Evolutionary conservation across 1,140 invertebrate species (phyloP), one percentile per base, ranked within the genome.

Genomic region (Drosophila santomea): DNA sequence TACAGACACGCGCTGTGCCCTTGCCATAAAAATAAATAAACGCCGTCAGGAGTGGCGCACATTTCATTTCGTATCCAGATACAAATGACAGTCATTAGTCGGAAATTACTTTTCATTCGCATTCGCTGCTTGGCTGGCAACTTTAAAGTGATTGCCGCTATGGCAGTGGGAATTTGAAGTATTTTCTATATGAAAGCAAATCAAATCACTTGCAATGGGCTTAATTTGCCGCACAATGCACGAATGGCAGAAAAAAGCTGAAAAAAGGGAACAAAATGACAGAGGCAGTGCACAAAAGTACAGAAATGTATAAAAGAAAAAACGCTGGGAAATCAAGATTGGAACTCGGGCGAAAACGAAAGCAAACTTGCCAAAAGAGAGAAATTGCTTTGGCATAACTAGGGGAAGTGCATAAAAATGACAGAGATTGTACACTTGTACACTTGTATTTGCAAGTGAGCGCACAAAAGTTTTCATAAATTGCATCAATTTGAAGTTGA

Each of bases 401-500:
- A 48, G 72, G 61, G 73, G 78, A 81, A 85, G 78, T 81, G 82
- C 82, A 85, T 81, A 84, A 86, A 84, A 84, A 84, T 84, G 81
- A 86, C 74, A 86, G 78, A 88, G 74, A 80, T 79, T 82, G 69
- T 66, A 58, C 61, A 51, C 62, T 64, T 64, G 55, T 76, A 52
- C 61, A 66, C 73, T 76, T 82, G 79, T 88, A 82, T 78, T 86
- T 72, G 83, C 83, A 86, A 82, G 88, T 86, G 83, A 86, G 83
- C 83, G 83, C 79, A 88, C 83, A 86, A 86, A 86, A 86, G 78
- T 86, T 86, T 86, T 86, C 83, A 86, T 86, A 86, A 86, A 86
- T 86, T 86, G 83, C 83, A 86, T 86, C 83, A 86, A 86, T 86
- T 86, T 86, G 75, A 64, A 88, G 83, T 82, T 45, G 52, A 55